These are phyloP conservation scores for Acrocephalus scirpaceus DNA, from an alignment of 2,797 vertebrate species.

Conservation along the genomic window DNA sequence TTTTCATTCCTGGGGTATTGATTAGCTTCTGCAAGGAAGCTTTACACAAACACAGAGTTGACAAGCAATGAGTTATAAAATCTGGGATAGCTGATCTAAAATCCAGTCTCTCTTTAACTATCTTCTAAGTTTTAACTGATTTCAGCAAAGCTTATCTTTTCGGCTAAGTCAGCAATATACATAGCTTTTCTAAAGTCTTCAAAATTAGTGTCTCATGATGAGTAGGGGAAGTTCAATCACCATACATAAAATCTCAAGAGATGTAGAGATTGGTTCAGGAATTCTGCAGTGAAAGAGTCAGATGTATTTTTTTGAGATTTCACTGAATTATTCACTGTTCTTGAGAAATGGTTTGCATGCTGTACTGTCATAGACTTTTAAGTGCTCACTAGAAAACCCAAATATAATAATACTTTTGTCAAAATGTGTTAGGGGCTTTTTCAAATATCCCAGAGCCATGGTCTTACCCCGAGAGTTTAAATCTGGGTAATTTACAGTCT, in stretches of 20 bases:
- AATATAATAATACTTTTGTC: neutral
- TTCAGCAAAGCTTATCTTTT: too few relatives aligned
- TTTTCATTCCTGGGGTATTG: too few relatives aligned
- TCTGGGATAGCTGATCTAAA: too few relatives aligned
- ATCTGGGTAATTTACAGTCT: neutral
- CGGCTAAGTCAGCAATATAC: too few relatives aligned
- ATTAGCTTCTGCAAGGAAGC: too few relatives aligned
- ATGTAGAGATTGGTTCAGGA: neutral
- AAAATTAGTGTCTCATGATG: too few relatives aligned
- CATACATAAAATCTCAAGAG: rapidly evolving
- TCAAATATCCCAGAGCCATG: neutral
- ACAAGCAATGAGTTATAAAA: too few relatives aligned
- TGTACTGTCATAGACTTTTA: neutral
- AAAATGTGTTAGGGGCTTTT: neutral
- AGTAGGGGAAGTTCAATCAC: neutral
- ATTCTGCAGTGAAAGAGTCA: neutral
- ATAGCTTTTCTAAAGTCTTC: too few relatives aligned
- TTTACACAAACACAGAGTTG: too few relatives aligned
- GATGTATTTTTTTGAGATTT: neutral
- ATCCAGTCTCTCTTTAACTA: too few relatives aligned
- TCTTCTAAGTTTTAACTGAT: too few relatives aligned
- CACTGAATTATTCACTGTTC: neutral
- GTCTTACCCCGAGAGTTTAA: neutral
- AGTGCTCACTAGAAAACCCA: neutral
- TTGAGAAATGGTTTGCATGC: neutral